Conservation (phyloP, 2,888 invertebrate species). For the Sesia bembeciformis region DNA sequence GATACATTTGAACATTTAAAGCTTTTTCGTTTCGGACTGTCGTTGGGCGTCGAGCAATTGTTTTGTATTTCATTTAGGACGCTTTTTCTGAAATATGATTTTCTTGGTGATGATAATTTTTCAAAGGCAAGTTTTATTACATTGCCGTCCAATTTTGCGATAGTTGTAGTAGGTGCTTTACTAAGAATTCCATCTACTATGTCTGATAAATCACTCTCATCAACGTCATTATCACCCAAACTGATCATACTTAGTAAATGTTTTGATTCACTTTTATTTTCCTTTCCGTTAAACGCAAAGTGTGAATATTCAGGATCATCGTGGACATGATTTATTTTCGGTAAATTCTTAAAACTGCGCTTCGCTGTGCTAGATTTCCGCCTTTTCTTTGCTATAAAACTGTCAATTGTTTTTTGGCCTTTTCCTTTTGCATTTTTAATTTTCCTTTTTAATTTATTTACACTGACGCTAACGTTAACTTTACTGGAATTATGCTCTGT, state of each 20-base stretch:
- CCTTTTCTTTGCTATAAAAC: conserved; percentile 46
- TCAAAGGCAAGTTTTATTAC: conserved; percentile 47
- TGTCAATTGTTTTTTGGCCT: conserved; percentile 51
- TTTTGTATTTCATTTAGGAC: conserved; percentile 28
- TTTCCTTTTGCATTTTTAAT: conserved; percentile 35
- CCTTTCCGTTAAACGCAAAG: conserved; percentile 10
- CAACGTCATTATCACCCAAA: conserved; percentile 22
- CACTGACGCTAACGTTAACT: conserved; percentile 44
- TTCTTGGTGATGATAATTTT: conserved; percentile 35
- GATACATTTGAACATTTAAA: conserved; percentile 21
- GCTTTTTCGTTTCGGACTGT: conserved; percentile 32
- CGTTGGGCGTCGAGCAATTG: conserved; percentile 55
- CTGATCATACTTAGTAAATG: conserved; percentile 36
- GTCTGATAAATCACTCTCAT: conserved; percentile 45
- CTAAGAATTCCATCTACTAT: conserved; percentile 53
- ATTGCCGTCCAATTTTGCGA: conserved; percentile 44
- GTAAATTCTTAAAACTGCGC: conserved; percentile 36
- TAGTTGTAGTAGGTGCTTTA: conserved; percentile 31
- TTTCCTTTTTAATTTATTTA: conserved; percentile 57
- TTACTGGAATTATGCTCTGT: conserved; percentile 31
- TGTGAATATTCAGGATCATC: neutral
- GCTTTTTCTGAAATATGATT: conserved; percentile 24
- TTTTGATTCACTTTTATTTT: conserved; percentile 17
- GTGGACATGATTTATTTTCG: conserved; percentile 17
- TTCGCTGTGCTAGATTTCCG: conserved; percentile 26